A percentile compares a stretch with the other conserved stretches of the same genome.
Evolutionary conservation across 2,797 vertebrate genomes (phyloP).

Genomic region (Oreochromis mossambicus): DNA sequence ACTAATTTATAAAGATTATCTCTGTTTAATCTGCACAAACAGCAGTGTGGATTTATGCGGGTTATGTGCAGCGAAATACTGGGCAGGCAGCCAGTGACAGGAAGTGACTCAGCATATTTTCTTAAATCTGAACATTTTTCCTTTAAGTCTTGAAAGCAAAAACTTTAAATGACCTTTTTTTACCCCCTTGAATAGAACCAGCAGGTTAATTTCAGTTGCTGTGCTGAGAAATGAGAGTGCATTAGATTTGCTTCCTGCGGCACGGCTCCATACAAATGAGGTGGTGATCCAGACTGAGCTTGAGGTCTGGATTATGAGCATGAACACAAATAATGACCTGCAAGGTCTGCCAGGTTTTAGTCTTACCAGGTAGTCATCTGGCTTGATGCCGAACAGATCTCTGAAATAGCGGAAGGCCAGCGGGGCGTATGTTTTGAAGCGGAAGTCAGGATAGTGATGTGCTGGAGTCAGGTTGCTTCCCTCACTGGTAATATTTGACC

Average conservation of each 20-base stretch:
- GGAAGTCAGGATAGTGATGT: slow-evolving; percentile 96
- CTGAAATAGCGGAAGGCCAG: slow-evolving; percentile 98
- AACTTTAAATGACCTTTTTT: background rate
- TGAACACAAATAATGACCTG: background rate
- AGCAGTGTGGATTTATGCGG: background rate
- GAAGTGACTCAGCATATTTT: background rate
- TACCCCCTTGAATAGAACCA: background rate
- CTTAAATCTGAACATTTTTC: background rate
- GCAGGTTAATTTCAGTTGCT: background rate
- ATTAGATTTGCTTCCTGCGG: background rate
- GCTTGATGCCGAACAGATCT: slow-evolving; percentile 98
- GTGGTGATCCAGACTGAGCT: background rate
- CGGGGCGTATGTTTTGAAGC: slow-evolving; percentile 97
- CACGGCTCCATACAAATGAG: background rate
- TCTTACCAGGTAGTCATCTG: slow-evolving; percentile 98
- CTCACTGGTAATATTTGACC: slow-evolving; percentile 76
- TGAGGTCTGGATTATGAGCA: background rate
- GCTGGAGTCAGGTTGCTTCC: slow-evolving; percentile 98
- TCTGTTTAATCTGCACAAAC: background rate
- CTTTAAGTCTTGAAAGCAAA: background rate
- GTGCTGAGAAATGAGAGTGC: background rate
- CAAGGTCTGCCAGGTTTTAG: background rate
- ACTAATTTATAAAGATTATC: background rate
- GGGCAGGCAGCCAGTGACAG: background rate
- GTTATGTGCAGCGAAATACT: background rate